Evolutionary conservation across 2,888 invertebrate species (phyloP).

Genomic region (Orchesellides sinensis): DNA sequence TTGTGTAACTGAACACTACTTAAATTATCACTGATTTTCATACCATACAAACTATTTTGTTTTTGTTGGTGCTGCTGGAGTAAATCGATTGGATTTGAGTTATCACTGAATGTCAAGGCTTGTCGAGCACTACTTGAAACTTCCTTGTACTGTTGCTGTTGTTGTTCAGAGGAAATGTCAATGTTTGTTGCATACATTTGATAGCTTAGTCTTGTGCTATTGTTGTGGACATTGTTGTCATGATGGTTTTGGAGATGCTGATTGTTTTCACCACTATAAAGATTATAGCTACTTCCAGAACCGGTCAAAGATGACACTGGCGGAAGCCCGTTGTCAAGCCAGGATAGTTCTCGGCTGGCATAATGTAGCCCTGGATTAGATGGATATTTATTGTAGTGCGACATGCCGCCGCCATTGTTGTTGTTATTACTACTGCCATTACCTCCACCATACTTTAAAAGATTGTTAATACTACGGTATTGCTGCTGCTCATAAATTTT

Average conservation of each 20-base stretch:
- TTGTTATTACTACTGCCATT: too few species aligned
- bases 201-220: conserved; percentile 30
- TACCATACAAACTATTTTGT: conserved; percentile 34
- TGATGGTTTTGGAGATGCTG: neutral
- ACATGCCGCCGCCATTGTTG: neutral
- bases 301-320: conserved; percentile 32
- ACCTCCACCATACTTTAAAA: conserved; percentile 51
- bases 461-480: conserved; percentile 60
- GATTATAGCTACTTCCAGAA: conserved; percentile 52
- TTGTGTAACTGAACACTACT: conserved; percentile 28
- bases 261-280: conserved; percentile 16
- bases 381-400: conserved; percentile 60
- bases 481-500: conserved; percentile 65
- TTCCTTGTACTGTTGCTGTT: conserved; percentile 9
- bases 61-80: conserved; percentile 44
- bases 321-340: conserved; percentile 66
- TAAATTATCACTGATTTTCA: conserved; percentile 43
- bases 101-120: conserved; percentile 41
- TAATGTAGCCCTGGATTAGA: conserved; percentile 65
- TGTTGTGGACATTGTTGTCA: conserved; percentile 24
- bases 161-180: conserved; percentile 43
- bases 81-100: conserved; percentile 32
- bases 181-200: conserved; percentile 62
- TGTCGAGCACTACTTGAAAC: conserved; percentile 18
- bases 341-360: conserved; percentile 44